Evolutionary conservation across 2,113 vertebrate genomes (phyloP).

Genomic region (Gymnocephalus cernua): DNA sequence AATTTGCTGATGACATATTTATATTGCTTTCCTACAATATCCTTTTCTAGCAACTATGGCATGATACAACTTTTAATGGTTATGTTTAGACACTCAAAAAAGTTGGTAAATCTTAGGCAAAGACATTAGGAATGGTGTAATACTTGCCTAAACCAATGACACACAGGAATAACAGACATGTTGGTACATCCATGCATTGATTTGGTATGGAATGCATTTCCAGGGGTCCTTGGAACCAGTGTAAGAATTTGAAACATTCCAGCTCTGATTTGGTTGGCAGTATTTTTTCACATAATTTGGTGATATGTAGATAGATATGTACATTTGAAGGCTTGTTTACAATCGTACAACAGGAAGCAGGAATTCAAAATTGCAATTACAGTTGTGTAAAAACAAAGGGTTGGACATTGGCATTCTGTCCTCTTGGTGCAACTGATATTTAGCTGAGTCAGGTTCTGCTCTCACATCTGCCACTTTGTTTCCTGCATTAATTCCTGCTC

Average conservation of each 20-base stretch:
- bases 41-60: not conserved
- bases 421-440: not conserved
- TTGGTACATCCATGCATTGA: not conserved
- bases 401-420: not conserved
- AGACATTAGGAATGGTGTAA: not conserved
- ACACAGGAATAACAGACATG: not conserved
- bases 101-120: not conserved
- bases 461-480: constrained; percentile 30
- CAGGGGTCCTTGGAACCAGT: not conserved
- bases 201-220: not conserved
- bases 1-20: not conserved
- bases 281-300: not conserved
- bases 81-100: not conserved
- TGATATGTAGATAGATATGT: not conserved
- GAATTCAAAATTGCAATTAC: not conserved
- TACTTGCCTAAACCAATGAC: not conserved
- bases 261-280: not conserved
- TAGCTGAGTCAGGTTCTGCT: constrained; percentile 24
- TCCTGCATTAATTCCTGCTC: constrained; percentile 24
- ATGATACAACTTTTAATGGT: not conserved
- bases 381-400: not conserved
- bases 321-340: not conserved
- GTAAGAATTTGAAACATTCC: not conserved
- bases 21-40: not conserved
- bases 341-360: not conserved